Conservation (phyloP, 2,113 vertebrate genomes). For the Sylvicapra grimmia region DNA sequence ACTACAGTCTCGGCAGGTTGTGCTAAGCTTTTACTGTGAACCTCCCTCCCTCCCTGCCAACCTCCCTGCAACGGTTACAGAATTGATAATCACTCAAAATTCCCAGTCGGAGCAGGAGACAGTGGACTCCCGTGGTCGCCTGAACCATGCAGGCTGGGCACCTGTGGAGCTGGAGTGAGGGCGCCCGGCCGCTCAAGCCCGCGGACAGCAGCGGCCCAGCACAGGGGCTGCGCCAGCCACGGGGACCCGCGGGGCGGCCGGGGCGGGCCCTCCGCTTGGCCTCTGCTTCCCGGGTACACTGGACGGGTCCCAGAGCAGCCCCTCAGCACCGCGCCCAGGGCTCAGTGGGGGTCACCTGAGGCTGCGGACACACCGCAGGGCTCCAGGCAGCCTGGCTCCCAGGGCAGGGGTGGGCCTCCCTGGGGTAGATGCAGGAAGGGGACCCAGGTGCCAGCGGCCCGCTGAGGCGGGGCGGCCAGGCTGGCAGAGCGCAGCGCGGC, state of each 20-base stretch:
- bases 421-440: not conserved
- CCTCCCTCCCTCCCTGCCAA: not conserved
- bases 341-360: not conserved
- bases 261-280: not conserved
- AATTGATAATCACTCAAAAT: not conserved
- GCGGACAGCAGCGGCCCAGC: rapidly evolving
- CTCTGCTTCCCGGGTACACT: not conserved
- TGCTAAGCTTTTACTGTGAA: not conserved
- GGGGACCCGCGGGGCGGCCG: rapidly evolving
- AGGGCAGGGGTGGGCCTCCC: rapidly evolving
- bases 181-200: too few species aligned
- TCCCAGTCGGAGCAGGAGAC: not conserved
- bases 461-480: not conserved
- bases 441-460: rapidly evolving
- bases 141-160: not conserved
- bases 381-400: too few species aligned
- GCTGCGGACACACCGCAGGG: not conserved
- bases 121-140: not conserved
- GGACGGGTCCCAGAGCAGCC: not conserved
- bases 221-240: not conserved
- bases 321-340: not conserved
- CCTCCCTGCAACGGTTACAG: not conserved
- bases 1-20: not conserved
- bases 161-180: too few species aligned
- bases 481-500: not conserved